These are phyloP conservation scores for Ailurus styani DNA, from an alignment of 2,113 vertebrate genomes.

Conservation along the genomic window DNA sequence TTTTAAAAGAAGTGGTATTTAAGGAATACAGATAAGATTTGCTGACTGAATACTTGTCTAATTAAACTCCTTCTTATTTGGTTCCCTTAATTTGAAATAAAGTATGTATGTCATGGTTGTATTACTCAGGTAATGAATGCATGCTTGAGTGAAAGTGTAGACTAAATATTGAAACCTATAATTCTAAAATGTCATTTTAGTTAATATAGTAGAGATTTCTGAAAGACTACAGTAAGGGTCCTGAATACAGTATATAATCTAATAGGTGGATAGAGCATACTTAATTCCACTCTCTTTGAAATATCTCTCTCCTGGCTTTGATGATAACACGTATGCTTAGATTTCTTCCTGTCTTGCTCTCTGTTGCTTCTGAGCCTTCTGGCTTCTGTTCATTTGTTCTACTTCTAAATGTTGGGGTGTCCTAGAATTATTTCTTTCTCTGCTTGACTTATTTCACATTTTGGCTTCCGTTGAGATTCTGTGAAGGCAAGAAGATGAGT, in stretches of 20 bases:
- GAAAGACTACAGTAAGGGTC: background rate
- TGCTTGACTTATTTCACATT: background rate
- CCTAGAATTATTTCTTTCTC: background rate
- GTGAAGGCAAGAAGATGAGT: background rate
- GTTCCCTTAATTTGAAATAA: background rate
- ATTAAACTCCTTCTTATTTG: background rate
- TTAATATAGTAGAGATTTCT: background rate
- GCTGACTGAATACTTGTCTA: background rate
- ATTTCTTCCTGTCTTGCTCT: background rate
- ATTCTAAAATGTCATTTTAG: background rate
- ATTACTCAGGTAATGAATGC: background rate
- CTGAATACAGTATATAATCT: background rate
- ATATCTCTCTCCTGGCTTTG: background rate
- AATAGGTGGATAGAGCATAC: background rate
- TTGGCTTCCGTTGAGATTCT: constrained; percentile 5
- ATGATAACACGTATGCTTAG: background rate
- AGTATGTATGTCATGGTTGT: background rate
- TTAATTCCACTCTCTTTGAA: background rate
- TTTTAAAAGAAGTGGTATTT: background rate
- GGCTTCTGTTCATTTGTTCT: background rate
- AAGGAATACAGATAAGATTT: constrained; percentile 6
- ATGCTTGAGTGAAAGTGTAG: background rate
- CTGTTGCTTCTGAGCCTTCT: background rate
- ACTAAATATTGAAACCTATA: background rate
- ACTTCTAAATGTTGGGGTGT: background rate